Percentiles rank a stretch among this genome's conserved stretches.
Conservation (phyloP, 2,888 invertebrate species). For the Mesochorus sp. region DNA sequence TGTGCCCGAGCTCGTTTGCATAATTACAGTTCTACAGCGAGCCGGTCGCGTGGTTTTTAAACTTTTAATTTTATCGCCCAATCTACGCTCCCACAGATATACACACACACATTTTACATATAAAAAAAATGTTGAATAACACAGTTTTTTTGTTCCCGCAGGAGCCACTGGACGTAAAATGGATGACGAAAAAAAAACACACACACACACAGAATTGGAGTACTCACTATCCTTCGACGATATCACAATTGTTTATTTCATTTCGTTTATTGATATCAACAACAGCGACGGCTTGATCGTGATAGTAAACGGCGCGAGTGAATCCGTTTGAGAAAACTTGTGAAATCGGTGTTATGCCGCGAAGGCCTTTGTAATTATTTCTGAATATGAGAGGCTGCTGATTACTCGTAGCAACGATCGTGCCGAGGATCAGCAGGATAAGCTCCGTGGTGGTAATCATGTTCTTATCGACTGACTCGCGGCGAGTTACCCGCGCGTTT, state of each 20-base stretch:
- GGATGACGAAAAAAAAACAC: neutral
- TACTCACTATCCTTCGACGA: constrained; percentile 94
- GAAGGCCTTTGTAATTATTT: constrained; percentile 73
- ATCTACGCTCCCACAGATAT: no score
- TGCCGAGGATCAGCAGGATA: constrained; percentile 56
- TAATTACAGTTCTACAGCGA: no score
- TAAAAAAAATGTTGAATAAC: no score
- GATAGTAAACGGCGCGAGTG: constrained; percentile 85
- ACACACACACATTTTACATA: no score
- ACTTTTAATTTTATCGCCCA: no score
- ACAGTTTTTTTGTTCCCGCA: no score
- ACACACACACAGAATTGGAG: neutral
- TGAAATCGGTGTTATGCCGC: constrained; percentile 59
- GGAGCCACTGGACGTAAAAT: no score
- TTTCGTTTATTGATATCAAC: constrained; percentile 90
- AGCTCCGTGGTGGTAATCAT: constrained; percentile 59
- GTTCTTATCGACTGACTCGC: constrained; percentile 48
- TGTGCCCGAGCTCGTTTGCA: no score
- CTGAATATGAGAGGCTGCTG: constrained; percentile 71
- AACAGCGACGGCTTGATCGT: constrained; percentile 92
- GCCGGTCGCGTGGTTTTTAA: no score
- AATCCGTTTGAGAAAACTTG: constrained; percentile 53
- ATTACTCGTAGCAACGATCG: constrained; percentile 52
- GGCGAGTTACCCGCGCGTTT: constrained; percentile 2
- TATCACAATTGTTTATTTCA: constrained; percentile 89